These are phyloP conservation scores for Cyphomyrmex costatus DNA, from an alignment of 1,140 invertebrate genomes.

Conservation along the genomic window DNA sequence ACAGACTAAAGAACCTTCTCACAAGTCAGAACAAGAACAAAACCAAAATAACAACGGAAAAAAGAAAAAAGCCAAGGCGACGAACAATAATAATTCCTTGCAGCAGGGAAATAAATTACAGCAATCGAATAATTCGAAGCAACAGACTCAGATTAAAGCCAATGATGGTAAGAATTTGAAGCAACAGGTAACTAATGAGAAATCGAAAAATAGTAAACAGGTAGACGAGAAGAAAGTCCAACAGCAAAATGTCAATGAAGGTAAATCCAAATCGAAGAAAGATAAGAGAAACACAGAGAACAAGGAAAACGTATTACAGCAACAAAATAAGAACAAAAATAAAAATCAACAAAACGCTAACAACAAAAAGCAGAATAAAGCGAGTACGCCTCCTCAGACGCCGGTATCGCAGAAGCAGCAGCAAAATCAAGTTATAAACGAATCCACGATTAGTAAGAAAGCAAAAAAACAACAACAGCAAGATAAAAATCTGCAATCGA, in stretches of 20 bases:
- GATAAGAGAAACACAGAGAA: constrained; percentile 84
- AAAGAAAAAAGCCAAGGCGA: constrained; percentile 86
- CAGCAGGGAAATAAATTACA: constrained; percentile 75
- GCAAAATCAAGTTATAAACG: constrained; percentile 70
- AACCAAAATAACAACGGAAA: constrained; percentile 79
- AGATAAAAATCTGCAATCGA: constrained; percentile 72
- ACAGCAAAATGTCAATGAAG: constrained; percentile 68
- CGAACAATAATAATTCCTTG: constrained; percentile 67
- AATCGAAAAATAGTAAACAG: constrained; percentile 76
- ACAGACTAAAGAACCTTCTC: constrained; percentile 87
- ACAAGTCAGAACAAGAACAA: constrained; percentile 78
- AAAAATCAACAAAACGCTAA: constrained; percentile 74
- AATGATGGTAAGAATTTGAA: constrained; percentile 64
- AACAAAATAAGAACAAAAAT: constrained; percentile 67
- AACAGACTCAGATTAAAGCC: constrained; percentile 59
- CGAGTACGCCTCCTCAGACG: constrained; percentile 67
- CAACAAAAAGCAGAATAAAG: constrained; percentile 78
- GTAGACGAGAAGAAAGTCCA: constrained; percentile 76
- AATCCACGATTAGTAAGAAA: constrained; percentile 72
- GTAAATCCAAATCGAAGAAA: constrained; percentile 81
- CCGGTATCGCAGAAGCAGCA: constrained; percentile 72
- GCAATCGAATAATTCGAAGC: constrained; percentile 74
- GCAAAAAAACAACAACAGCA: constrained; percentile 72
- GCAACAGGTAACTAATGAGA: constrained; percentile 75
- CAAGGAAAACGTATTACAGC: constrained; percentile 81